Percentiles rank a stretch among this genome's conserved stretches.
Conservation (phyloP, 2,888 invertebrate species). For the Rhabditoides inermis region DNA sequence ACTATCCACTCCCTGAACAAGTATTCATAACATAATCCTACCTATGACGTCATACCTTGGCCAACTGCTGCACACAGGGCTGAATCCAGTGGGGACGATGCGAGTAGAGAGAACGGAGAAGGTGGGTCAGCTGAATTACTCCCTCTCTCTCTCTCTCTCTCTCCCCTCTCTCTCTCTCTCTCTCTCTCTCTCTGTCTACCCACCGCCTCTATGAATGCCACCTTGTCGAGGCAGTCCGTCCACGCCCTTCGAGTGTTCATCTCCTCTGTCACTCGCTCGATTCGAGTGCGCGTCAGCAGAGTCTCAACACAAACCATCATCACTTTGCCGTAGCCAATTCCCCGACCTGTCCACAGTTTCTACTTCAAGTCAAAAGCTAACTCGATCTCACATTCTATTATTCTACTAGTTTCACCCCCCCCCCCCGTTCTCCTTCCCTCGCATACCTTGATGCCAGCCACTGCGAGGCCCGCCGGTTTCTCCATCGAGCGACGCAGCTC, state of each 20-base stretch:
- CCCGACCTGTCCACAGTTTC: background rate
- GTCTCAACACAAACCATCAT: no score
- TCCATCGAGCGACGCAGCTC: conserved; percentile 36
- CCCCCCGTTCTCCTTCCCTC: no score
- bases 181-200: background rate
- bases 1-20: background rate
- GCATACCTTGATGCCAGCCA: conserved; percentile 18
- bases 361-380: no score
- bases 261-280: conserved; percentile 35
- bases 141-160: no score
- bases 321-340: no score
- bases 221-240: conserved; percentile 40
- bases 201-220: conserved; percentile 36
- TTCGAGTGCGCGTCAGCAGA: conserved; percentile 18
- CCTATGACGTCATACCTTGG: background rate
- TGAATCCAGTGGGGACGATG: conserved; percentile 29
- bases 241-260: conserved; percentile 47
- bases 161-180: background rate
- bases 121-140: conserved; percentile 14
- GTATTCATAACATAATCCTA: background rate
- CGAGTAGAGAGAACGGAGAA: conserved; percentile 28
- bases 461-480: conserved; percentile 30
- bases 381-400: no score
- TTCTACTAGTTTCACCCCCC: no score
- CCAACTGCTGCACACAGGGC: background rate